A percentile compares a stretch with the other conserved stretches of the same genome.
phyloP scores from a whole-genome alignment of 2,113 vertebrate species.

The Ancistrus triradiatus region DNA sequence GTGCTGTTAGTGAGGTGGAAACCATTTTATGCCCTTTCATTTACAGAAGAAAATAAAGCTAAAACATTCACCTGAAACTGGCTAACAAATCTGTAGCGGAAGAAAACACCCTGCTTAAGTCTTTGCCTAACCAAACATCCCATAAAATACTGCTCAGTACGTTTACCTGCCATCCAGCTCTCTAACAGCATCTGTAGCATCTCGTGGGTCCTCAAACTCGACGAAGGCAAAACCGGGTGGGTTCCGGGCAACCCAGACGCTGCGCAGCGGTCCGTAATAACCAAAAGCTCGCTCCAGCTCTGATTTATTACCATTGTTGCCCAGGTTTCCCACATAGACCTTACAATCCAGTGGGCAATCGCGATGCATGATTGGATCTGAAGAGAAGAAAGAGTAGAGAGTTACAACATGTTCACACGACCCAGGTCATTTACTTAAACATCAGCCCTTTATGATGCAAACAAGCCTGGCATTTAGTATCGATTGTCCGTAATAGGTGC shows the following conservation, averaged over 20 bases:
- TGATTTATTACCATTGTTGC: constrained; percentile 98
- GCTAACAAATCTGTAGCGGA: too few relatives aligned
- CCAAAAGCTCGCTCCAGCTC: constrained; percentile 92
- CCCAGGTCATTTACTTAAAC: too few relatives aligned
- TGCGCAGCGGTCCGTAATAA: constrained; percentile 94
- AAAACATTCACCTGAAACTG: too few relatives aligned
- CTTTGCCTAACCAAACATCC: background rate
- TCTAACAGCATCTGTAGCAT: constrained; percentile 95
- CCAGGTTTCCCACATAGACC: constrained; percentile 97
- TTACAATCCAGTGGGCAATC: constrained; percentile 98
- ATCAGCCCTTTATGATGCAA: too few relatives aligned
- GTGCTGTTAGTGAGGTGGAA: too few relatives aligned
- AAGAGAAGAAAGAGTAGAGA: background rate
- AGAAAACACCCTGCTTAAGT: background rate
- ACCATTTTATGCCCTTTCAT: too few relatives aligned
- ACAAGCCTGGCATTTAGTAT: too few relatives aligned
- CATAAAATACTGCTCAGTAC: background rate
- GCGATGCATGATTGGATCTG: constrained; percentile 85
- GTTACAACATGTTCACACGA: too few relatives aligned
- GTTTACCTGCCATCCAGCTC: constrained; percentile 94
- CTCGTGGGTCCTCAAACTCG: constrained; percentile 95
- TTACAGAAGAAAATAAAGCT: too few relatives aligned
- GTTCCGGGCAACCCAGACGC: constrained; percentile 96
- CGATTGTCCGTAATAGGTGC: too few relatives aligned
- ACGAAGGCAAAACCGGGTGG: constrained; percentile 97